phyloP scores from a whole-genome alignment of 2,113 vertebrate species.

The Pluvianellus socialis region DNA sequence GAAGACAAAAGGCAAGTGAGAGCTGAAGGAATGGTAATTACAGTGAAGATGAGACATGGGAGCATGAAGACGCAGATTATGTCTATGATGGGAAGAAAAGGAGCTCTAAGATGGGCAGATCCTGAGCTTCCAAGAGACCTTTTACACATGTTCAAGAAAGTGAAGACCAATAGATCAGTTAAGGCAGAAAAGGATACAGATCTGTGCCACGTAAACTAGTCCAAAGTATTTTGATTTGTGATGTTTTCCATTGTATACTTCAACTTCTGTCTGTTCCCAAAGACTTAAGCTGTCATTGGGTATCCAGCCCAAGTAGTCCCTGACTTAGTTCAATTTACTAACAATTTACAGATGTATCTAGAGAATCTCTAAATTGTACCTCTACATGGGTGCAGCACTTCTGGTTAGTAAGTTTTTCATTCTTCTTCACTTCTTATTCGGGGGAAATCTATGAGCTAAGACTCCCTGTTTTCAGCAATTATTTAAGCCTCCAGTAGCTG shows the following conservation, averaged over 20 bases:
- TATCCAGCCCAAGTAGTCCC: neutral
- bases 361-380: neutral
- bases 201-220: neutral
- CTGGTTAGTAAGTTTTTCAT: neutral
- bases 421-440: neutral
- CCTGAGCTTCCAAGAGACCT: neutral
- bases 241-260: neutral
- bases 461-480: neutral
- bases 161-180: neutral
- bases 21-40: neutral
- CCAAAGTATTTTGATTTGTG: neutral
- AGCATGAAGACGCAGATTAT: neutral
- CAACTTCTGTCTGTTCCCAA: neutral
- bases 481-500: neutral
- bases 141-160: neutral
- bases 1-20: neutral
- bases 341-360: neutral
- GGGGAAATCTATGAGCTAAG: neutral
- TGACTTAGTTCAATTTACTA: neutral
- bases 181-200: neutral
- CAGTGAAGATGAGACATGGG: neutral
- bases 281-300: neutral
- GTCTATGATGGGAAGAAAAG: neutral
- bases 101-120: neutral
- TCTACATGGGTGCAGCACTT: fast-evolving